Evolutionary conservation across 2,888 invertebrate genomes (phyloP).

Genomic region (Steinernema carpocapsae): DNA sequence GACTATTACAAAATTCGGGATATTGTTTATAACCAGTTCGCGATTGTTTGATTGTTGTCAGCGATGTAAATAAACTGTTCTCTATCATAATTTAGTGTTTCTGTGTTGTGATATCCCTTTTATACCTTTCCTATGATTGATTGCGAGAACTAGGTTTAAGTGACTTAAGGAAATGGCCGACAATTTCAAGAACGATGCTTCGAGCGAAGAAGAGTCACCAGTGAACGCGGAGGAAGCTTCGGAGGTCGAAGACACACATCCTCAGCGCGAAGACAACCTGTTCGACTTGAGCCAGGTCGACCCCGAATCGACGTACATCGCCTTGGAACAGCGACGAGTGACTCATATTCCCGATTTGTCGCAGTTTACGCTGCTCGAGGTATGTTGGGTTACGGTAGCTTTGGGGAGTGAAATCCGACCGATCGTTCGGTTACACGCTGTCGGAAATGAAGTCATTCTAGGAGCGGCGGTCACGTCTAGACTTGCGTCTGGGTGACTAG

Average conservation of each 20-base stretch:
- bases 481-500: too few species aligned
- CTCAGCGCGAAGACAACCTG: slow-evolving; percentile 49
- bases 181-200: neutral
- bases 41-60: slow-evolving; percentile 83
- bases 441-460: neutral
- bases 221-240: slow-evolving; percentile 36
- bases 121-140: neutral
- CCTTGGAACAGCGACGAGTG: slow-evolving; percentile 60
- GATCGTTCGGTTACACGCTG: neutral
- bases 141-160: neutral
- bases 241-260: slow-evolving; percentile 40
- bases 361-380: slow-evolving; percentile 55
- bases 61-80: neutral
- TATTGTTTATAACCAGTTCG: slow-evolving; percentile 92
- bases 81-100: neutral
- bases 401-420: neutral
- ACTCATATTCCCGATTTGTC: slow-evolving; percentile 60
- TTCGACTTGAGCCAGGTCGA: slow-evolving; percentile 46
- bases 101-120: neutral
- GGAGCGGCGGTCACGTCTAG: too few species aligned
- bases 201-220: neutral
- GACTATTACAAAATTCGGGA: slow-evolving; percentile 90
- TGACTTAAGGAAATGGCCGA: neutral
- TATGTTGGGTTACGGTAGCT: slow-evolving; percentile 28
- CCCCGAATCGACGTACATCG: slow-evolving; percentile 47